Conservation (phyloP, 2,797 vertebrate species). For the Potorous gilbertii region DNA sequence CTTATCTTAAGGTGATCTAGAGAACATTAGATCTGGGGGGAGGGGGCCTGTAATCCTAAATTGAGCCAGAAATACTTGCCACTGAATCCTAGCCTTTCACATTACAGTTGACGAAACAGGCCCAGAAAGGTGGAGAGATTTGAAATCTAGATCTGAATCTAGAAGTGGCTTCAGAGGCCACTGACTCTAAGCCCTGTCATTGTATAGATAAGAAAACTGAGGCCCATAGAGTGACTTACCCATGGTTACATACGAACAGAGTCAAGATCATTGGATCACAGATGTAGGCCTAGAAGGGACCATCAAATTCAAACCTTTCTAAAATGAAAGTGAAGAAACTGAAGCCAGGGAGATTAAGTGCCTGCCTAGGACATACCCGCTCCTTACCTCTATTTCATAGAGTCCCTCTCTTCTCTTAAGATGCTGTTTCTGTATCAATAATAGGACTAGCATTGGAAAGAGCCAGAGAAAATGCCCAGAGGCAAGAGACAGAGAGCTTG, state of each 20-base stretch:
- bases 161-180: not conserved
- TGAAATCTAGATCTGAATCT: not conserved
- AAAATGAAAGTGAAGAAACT: not conserved
- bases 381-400: not conserved
- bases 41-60: not conserved
- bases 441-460: not conserved
- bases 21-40: not conserved
- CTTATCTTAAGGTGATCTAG: not conserved
- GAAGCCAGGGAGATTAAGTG: not conserved
- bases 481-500: not conserved
- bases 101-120: not conserved
- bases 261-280: not conserved
- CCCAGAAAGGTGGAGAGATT: not conserved
- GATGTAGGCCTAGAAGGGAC: not conserved
- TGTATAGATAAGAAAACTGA: not conserved
- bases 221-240: not conserved
- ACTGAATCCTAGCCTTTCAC: not conserved
- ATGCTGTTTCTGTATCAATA: not conserved
- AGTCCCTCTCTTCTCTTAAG: not conserved
- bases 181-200: not conserved
- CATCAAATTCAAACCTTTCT: not conserved
- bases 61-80: not conserved
- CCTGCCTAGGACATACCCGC: not conserved
- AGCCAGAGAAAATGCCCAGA: not conserved
- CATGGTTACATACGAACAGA: not conserved